Percentiles rank a stretch among this genome's conserved stretches.
Conservation (phyloP, 1,140 invertebrate species). For the Pseudomyrmex dendroicus region DNA sequence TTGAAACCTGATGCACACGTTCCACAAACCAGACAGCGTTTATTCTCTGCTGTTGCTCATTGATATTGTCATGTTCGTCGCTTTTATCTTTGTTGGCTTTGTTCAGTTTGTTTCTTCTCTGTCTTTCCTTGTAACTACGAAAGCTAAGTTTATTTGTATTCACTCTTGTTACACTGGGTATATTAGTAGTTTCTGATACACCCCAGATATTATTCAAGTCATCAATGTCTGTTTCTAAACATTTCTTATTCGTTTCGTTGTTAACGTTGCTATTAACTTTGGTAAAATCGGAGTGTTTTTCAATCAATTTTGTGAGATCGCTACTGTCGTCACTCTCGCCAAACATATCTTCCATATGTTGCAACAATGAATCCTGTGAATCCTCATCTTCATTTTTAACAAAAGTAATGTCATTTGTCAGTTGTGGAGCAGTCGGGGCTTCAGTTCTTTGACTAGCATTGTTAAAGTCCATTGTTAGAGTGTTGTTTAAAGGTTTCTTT, state of each 20-base stretch:
- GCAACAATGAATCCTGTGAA: conserved; percentile 77
- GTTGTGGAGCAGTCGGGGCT: neutral
- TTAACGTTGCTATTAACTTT: conserved; percentile 70
- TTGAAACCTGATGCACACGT: conserved; percentile 75
- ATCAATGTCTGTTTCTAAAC: conserved; percentile 42
- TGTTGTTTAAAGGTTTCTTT: neutral
- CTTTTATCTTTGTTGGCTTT: conserved; percentile 48
- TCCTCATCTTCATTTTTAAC: conserved; percentile 67
- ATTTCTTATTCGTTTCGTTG: conserved; percentile 73
- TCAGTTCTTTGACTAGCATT: conserved; percentile 7
- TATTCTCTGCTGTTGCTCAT: conserved; percentile 65
- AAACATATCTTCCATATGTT: conserved; percentile 80
- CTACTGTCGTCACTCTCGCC: conserved; percentile 80
- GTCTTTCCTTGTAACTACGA: conserved; percentile 75
- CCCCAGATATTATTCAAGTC: neutral
- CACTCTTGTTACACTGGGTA: neutral
- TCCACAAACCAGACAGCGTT: conserved; percentile 78
- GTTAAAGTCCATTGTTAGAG: neutral
- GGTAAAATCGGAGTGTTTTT: conserved; percentile 76
- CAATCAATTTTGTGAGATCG: conserved; percentile 77
- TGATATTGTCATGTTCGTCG: neutral
- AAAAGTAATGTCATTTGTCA: neutral
- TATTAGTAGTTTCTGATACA: conserved; percentile 17
- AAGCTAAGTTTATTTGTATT: conserved; percentile 70
- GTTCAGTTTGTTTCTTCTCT: conserved; percentile 66